Evolutionary conservation across 2,797 vertebrate genomes (phyloP).

Genomic region (Coreius guichenoti): DNA sequence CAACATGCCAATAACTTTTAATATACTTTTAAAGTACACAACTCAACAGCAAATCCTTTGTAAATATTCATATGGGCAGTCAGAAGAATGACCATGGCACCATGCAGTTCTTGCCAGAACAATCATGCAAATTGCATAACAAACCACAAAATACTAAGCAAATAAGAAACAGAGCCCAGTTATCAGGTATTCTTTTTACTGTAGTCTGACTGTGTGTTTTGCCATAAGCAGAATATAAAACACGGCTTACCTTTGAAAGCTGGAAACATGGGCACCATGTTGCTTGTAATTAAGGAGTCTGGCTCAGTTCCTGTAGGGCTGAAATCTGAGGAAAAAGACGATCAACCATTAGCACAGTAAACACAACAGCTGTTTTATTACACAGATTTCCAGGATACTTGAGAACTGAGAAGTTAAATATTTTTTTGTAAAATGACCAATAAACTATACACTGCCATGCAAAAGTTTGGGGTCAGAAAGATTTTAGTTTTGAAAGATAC

Average conservation of each 20-base stretch:
- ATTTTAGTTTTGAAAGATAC: neutral
- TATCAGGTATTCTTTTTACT: neutral
- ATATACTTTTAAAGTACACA: neutral
- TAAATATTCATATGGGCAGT: neutral
- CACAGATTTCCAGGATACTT: neutral
- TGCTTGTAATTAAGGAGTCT: slow-evolving; percentile 91
- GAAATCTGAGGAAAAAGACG: slow-evolving; percentile 65
- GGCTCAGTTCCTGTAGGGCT: slow-evolving; percentile 51
- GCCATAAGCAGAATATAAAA: neutral
- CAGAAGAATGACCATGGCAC: no score
- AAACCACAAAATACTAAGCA: neutral
- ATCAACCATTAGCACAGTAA: neutral
- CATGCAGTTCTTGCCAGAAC: neutral
- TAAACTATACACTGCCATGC: neutral
- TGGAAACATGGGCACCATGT: slow-evolving; percentile 90
- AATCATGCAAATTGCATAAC: neutral
- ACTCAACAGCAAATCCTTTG: neutral
- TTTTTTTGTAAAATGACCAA: neutral
- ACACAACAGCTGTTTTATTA: neutral
- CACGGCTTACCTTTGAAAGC: slow-evolving; percentile 84
- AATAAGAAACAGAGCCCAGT: neutral
- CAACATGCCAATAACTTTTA: neutral
- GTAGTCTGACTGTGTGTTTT: neutral
- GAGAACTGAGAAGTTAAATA: neutral
- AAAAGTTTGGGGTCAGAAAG: neutral